Conservation (phyloP, 2,113 vertebrate species). For the Tragelaphus imberbis region DNA sequence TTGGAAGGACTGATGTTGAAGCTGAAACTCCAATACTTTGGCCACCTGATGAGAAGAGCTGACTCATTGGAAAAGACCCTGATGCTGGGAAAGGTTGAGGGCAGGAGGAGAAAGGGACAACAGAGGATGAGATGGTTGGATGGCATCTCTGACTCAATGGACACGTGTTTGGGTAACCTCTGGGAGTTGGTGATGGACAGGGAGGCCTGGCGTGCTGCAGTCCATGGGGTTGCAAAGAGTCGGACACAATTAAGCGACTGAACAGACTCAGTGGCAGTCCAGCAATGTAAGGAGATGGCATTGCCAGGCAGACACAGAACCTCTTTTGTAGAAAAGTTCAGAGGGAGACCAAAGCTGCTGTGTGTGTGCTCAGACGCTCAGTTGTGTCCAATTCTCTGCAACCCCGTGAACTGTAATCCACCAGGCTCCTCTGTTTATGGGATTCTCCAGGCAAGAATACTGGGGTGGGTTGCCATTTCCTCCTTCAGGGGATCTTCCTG, state of each 20-base stretch:
- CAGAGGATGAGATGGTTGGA: neutral
- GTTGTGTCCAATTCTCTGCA: neutral
- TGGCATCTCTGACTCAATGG: neutral
- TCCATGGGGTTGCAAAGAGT: neutral
- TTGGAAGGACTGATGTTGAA: neutral
- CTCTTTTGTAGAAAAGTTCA: neutral
- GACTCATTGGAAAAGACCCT: neutral
- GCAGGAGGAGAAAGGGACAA: neutral
- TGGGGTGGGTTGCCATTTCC: neutral
- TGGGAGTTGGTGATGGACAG: neutral
- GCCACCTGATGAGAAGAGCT: accelerated
- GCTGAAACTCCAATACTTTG: neutral
- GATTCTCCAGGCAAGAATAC: neutral
- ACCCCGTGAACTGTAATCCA: neutral
- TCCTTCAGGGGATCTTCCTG: neutral
- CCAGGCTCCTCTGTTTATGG: neutral
- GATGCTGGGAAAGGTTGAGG: neutral
- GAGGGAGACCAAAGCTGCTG: neutral
- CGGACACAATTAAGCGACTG: accelerated
- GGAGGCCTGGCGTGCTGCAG: neutral
- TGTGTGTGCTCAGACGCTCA: neutral
- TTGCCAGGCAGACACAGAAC: neutral
- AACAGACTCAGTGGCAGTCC: neutral
- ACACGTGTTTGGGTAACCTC: neutral
- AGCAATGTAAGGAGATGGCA: neutral